phyloP scores from a whole-genome alignment of 2,888 invertebrate genomes.

The Cheilosia variabilis region DNA sequence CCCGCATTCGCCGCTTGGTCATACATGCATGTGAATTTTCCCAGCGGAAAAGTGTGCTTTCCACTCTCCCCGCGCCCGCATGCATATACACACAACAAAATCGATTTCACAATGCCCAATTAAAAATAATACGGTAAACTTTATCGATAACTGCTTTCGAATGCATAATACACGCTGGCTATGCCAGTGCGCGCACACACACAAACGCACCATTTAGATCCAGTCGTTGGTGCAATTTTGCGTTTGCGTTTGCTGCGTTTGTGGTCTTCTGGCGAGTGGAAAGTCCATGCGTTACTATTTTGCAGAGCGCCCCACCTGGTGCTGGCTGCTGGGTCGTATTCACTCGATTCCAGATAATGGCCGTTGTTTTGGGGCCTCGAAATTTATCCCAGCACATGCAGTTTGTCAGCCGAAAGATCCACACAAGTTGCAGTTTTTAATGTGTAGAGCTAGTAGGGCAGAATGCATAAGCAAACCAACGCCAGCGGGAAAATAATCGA shows the following conservation, averaged over 20 bases:
- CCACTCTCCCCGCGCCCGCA: conserved; percentile 36
- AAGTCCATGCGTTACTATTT: conserved; percentile 38
- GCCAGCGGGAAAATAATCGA: background rate
- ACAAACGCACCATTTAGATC: background rate
- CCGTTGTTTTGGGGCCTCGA: background rate
- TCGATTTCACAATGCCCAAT: conserved; percentile 75
- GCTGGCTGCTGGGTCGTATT: background rate
- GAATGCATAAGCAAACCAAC: conserved; percentile 7
- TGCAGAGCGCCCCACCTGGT: background rate
- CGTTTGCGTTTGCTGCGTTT: conserved; percentile 12
- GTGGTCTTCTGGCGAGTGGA: conserved; percentile 42
- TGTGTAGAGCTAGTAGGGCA: conserved; percentile 1
- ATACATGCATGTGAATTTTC: conserved; percentile 6
- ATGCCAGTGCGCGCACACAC: background rate
- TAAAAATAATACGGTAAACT: conserved; percentile 74
- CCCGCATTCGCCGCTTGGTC: conserved; percentile 46
- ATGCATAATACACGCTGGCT: conserved; percentile 41
- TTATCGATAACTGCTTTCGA: conserved; percentile 72
- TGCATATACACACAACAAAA: conserved; percentile 31
- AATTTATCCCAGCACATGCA: conserved; percentile 16
- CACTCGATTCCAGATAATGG: background rate
- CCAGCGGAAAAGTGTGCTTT: conserved; percentile 3
- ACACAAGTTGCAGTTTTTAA: background rate
- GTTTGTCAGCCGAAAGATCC: conserved; percentile 4
- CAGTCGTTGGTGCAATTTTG: conserved; percentile 22